phyloP scores from a whole-genome alignment of 2,888 invertebrate genomes.

The Nomada fucata region DNA sequence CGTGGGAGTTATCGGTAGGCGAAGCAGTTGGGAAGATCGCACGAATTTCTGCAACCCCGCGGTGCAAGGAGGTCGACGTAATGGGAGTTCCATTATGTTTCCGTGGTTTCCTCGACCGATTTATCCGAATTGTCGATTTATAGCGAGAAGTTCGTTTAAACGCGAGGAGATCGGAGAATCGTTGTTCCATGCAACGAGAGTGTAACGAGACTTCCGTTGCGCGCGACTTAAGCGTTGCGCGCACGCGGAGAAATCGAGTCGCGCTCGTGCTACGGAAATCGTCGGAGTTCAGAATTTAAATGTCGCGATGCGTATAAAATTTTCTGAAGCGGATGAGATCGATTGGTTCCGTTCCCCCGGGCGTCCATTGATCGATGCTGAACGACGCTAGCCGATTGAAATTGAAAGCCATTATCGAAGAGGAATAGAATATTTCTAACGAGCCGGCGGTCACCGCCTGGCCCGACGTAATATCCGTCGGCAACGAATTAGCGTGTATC shows the following conservation, averaged over 20 bases:
- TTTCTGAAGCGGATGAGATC: too few relatives aligned
- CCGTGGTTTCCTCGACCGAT: not conserved
- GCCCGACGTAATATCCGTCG: conserved; percentile 46
- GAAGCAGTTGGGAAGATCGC: not conserved
- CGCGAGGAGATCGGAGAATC: not conserved
- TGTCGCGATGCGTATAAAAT: too few relatives aligned
- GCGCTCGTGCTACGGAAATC: too few relatives aligned
- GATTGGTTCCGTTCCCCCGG: too few relatives aligned
- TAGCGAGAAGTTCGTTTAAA: not conserved
- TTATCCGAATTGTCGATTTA: not conserved
- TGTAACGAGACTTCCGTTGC: not conserved
- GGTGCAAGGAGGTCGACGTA: not conserved
- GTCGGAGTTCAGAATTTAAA: too few relatives aligned
- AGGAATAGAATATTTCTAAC: conserved; percentile 35
- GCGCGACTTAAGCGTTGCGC: not conserved
- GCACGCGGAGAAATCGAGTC: not conserved
- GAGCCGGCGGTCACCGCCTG: conserved; percentile 22
- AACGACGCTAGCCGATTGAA: conserved; percentile 48
- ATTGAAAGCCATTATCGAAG: conserved; percentile 31
- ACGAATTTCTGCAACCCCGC: not conserved
- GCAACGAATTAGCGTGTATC: conserved; percentile 41
- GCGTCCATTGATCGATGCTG: too few relatives aligned
- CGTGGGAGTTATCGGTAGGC: not conserved
- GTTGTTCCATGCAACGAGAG: not conserved
- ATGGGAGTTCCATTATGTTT: not conserved